Evolutionary conservation across 2,888 invertebrate species (phyloP), one percentile per base, ranked within the genome.

Genomic region (Urechis unicinctus): DNA sequence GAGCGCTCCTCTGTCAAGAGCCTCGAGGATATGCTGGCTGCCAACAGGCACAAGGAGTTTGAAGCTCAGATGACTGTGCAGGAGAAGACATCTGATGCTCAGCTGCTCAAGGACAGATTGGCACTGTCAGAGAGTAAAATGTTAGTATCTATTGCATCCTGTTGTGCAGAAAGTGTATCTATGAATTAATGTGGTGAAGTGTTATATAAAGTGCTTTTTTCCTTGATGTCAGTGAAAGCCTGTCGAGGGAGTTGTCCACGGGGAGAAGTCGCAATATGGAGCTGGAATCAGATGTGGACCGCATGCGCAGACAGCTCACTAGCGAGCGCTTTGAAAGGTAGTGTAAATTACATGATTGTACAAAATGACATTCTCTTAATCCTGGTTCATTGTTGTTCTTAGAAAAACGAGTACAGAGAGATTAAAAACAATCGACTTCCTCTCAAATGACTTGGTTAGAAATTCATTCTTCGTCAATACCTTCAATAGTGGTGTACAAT

Each of bases 311-410:
- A 48, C 74, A 74, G 56, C 63, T 79, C 22, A 78, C 78, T 41
- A 74, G 72, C 61, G 78, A 78, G 56, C 69, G 72, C 56, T 79
- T 76, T 69, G 78, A 79, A 65, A 70, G 71, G 77, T 77, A 61
- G 56, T 57, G n/a, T 1, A 46, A 50, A 21, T 17, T 21, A 45
- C n/a, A n/a, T n/a, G n/a, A n/a, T n/a, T n/a, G n/a, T n/a, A n/a
- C n/a, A n/a, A n/a, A n/a, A n/a, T n/a, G n/a, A n/a, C n/a, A n/a
- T n/a, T n/a, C n/a, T n/a, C n/a, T n/a, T n/a, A n/a, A n/a, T n/a
- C n/a, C n/a, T n/a, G n/a, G n/a, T n/a, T n/a, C n/a, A n/a, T n/a
- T n/a, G n/a, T n/a, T n/a, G n/a, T n/a, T n/a, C n/a, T n/a, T n/a
- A n/a, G n/a, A n/a, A n/a, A n/a, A n/a, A n/a, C n/a, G n/a, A n/a